phyloP scores from a whole-genome alignment of 1,140 invertebrate genomes.

The Batillaria attramentaria region DNA sequence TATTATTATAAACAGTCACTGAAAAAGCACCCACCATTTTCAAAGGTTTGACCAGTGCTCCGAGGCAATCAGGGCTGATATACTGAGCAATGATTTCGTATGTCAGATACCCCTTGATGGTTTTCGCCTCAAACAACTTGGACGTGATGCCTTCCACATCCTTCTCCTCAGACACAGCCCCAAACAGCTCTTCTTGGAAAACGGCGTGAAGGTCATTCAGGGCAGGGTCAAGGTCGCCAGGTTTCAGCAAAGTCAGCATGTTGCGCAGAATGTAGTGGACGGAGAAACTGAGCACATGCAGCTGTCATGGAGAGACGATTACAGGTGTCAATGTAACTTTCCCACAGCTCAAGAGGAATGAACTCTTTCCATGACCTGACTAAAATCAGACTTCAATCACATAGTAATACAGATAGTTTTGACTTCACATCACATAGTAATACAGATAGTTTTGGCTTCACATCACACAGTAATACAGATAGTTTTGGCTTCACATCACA shows the following conservation, averaged over 20 bases:
- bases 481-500: no score
- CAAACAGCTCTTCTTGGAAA: slow-evolving; percentile 91
- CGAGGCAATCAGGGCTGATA: slow-evolving; percentile 83
- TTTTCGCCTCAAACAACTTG: slow-evolving; percentile 78
- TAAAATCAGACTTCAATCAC: neutral
- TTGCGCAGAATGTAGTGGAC: slow-evolving; percentile 86
- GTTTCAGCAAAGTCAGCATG: slow-evolving; percentile 79
- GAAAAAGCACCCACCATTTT: slow-evolving; percentile 84
- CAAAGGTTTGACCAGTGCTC: slow-evolving; percentile 85
- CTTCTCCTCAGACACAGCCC: slow-evolving; percentile 90
- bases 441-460: no score
- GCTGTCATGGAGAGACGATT: slow-evolving; percentile 66
- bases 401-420: no score
- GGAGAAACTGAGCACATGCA: slow-evolving; percentile 93
- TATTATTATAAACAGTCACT: no score
- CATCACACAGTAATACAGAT: no score
- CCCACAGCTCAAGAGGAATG: no score
- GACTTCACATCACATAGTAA: no score
- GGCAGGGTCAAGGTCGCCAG: slow-evolving; percentile 84
- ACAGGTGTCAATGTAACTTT: no score
- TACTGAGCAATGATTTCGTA: slow-evolving; percentile 86
- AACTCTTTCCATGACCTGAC: no score
- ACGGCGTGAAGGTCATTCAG: slow-evolving; percentile 86
- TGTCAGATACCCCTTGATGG: slow-evolving; percentile 88
- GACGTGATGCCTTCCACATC: slow-evolving; percentile 86